Evolutionary conservation across 2,113 vertebrate genomes (phyloP).

Genomic region (Triplophysa rosa): DNA sequence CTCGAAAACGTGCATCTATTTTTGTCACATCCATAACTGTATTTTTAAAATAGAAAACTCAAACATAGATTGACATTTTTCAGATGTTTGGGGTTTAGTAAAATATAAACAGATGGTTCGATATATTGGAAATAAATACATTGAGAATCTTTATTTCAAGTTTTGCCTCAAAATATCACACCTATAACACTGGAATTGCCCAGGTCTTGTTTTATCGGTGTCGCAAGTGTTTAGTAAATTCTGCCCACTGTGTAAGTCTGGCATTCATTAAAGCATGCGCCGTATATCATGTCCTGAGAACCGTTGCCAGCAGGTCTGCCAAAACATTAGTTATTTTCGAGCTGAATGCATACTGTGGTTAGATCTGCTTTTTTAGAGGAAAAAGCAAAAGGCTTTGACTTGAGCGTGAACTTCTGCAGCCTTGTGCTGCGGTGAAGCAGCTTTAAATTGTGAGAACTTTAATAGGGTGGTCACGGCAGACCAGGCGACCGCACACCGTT

Average conservation of each 20-base stretch:
- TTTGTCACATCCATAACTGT: too few relatives aligned
- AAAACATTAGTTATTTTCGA: not conserved
- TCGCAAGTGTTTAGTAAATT: not conserved
- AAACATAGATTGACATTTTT: too few relatives aligned
- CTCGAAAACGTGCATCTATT: too few relatives aligned
- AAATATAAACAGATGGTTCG: too few relatives aligned
- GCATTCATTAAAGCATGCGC: not conserved
- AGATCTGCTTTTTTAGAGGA: conserved; percentile 13
- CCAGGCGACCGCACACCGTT: not conserved
- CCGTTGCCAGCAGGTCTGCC: conserved; percentile 3
- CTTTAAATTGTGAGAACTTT: conserved; percentile 31
- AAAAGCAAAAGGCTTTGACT: conserved; percentile 24
- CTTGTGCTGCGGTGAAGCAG: conserved; percentile 1
- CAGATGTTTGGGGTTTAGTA: too few relatives aligned
- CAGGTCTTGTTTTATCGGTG: too few relatives aligned
- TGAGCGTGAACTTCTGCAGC: conserved; percentile 18
- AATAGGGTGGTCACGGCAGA: conserved; percentile 22
- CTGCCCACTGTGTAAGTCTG: not conserved
- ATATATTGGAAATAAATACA: too few relatives aligned
- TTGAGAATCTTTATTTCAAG: too few relatives aligned
- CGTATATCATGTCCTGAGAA: not conserved
- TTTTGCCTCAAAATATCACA: too few relatives aligned
- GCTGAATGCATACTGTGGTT: conserved; percentile 18
- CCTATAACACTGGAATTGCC: too few relatives aligned
- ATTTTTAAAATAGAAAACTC: too few relatives aligned